Conservation (phyloP, 2,888 invertebrate species). For the Homarus gammarus region DNA sequence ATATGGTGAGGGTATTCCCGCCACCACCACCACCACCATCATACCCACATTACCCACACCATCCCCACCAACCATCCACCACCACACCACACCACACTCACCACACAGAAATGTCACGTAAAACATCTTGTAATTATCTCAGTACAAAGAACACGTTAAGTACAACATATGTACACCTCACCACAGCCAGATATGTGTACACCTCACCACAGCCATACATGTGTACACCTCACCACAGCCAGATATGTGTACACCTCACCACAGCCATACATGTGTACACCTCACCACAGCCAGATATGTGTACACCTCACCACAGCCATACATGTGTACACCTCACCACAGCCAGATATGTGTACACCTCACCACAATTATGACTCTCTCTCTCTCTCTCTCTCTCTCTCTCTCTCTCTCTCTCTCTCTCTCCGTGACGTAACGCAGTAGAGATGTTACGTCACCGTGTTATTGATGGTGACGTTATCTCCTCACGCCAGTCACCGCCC, state of each 20-base stretch:
- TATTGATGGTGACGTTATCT: neutral
- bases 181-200: neutral
- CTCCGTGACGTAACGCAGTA: neutral
- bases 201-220: neutral
- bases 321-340: no score
- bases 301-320: no score
- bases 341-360: no score
- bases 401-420: constrained; percentile 22
- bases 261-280: no score
- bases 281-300: no score
- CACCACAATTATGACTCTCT: neutral
- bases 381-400: neutral
- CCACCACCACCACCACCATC: no score
- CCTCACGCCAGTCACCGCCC: neutral
- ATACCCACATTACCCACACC: neutral
- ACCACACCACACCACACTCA: no score
- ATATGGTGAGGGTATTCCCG: no score
- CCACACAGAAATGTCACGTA: neutral
- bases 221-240: neutral
- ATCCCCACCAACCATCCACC: no score
- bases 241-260: no score
- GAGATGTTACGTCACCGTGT: no score
- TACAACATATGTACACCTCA: no score
- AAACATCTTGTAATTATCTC: neutral
- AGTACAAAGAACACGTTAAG: neutral